phyloP scores from a whole-genome alignment of 2,113 vertebrate species.

The Podiceps cristatus region DNA sequence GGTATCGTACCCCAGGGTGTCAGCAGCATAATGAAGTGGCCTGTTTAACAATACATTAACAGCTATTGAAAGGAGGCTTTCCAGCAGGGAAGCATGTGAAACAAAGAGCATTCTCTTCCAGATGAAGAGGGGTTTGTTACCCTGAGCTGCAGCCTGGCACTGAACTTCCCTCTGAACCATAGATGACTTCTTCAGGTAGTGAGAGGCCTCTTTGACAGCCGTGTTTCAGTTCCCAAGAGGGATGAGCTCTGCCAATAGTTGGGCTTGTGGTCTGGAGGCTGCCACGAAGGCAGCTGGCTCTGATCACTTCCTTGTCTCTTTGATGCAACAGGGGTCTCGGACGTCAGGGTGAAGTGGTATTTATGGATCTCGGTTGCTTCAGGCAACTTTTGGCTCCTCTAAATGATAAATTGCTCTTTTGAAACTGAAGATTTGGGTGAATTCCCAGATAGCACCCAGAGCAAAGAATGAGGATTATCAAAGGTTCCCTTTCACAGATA shows the following conservation, averaged over 20 bases:
- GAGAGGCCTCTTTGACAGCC: constrained; percentile 21
- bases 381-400: constrained; percentile 37
- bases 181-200: constrained; percentile 43
- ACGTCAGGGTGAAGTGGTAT: neutral
- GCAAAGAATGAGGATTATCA: constrained; percentile 22
- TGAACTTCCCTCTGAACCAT: neutral
- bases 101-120: constrained; percentile 25
- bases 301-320: constrained; percentile 1
- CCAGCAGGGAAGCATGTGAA: neutral
- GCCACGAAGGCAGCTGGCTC: constrained; percentile 10
- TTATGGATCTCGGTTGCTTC: constrained; percentile 20
- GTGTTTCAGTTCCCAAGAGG: neutral
- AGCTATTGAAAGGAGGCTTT: constrained; percentile 15
- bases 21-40: constrained; percentile 10
- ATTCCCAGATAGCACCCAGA: constrained; percentile 53
- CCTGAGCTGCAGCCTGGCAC: neutral
- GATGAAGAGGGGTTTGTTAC: constrained; percentile 5
- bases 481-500: constrained; percentile 28
- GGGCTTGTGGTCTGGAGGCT: neutral
- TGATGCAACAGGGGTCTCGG: neutral
- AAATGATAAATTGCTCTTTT: constrained; percentile 45
- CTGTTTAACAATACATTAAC: neutral
- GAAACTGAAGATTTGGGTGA: constrained; percentile 36
- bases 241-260: neutral
- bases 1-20: neutral